These are phyloP conservation scores for Stegana nigrithorax DNA, from an alignment of 2,888 invertebrate species.

Conservation along the genomic window DNA sequence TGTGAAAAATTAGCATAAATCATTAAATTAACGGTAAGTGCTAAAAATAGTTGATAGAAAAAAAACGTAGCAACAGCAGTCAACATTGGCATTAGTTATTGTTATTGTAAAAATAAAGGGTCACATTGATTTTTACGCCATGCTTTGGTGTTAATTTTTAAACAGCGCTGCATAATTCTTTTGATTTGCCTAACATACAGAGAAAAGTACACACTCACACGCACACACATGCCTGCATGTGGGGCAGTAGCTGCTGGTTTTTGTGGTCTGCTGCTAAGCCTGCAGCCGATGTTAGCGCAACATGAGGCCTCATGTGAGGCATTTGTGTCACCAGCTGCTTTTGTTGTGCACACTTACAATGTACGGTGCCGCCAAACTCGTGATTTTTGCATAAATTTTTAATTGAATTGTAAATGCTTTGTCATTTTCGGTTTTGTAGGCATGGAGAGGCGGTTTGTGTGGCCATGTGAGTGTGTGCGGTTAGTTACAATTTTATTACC, in stretches of 20 bases:
- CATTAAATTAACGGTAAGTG: slow-evolving; percentile 55
- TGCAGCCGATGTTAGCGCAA: no score
- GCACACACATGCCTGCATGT: no score
- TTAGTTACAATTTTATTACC: neutral
- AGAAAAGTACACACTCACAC: no score
- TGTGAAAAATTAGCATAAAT: slow-evolving; percentile 57
- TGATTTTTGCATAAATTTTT: slow-evolving; percentile 19
- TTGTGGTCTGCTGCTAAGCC: no score
- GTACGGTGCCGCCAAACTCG: neutral
- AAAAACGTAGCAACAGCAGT: no score
- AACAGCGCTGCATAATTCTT: slow-evolving; percentile 50
- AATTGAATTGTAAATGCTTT: slow-evolving; percentile 18
- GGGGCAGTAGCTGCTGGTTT: no score
- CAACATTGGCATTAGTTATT: no score
- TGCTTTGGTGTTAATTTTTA: slow-evolving; percentile 56
- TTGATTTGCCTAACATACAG: no score
- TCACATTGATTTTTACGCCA: no score
- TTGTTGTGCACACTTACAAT: neutral
- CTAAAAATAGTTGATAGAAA: slow-evolving; percentile 21
- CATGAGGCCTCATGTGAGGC: no score
- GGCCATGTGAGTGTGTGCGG: neutral
- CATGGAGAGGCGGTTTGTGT: neutral
- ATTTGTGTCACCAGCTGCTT: slow-evolving; percentile 3
- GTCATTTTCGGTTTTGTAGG: neutral
- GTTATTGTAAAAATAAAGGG: no score